Evolutionary conservation across 2,888 invertebrate species (phyloP).

Genomic region (Andrena fulva): DNA sequence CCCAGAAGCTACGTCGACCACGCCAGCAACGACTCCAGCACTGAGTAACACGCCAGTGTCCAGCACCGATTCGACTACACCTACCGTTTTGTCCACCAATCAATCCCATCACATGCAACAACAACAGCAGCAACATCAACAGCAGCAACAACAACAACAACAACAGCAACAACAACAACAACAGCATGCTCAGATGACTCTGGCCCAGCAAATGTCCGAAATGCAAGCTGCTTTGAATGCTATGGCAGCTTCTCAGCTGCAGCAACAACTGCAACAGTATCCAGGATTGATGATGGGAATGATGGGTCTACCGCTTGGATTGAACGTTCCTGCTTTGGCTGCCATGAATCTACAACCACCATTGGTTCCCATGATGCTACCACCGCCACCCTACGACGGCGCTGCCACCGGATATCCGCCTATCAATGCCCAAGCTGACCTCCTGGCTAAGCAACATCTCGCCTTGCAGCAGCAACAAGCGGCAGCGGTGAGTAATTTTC

Average conservation of each 20-base stretch:
- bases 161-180: constrained; percentile 82
- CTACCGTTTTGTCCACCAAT: constrained; percentile 74
- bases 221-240: constrained; percentile 94
- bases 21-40: constrained; percentile 87
- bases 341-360: constrained; percentile 98
- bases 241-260: constrained; percentile 90
- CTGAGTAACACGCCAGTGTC: constrained; percentile 87
- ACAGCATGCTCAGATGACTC: constrained; percentile 82
- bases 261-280: constrained; percentile 93
- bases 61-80: constrained; percentile 86
- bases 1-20: constrained; percentile 86
- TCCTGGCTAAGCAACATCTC: constrained; percentile 90
- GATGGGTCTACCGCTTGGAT: constrained; percentile 91
- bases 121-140: constrained; percentile 83
- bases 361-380: constrained; percentile 94
- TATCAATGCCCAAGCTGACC: constrained; percentile 83
- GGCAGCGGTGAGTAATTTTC: constrained; percentile 78
- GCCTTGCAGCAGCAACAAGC: constrained; percentile 86
- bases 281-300: constrained; percentile 97
- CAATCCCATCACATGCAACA: constrained; percentile 75
- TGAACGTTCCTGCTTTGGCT: constrained; percentile 93
- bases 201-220: constrained; percentile 93
- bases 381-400: constrained; percentile 91
- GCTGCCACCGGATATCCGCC: constrained; percentile 80
- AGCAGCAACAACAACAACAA: constrained; percentile 83